Percentiles rank a stretch among this genome's conserved stretches.
Evolutionary conservation across 2,888 invertebrate species (phyloP).

Genomic region (Drosophila quinaria): DNA sequence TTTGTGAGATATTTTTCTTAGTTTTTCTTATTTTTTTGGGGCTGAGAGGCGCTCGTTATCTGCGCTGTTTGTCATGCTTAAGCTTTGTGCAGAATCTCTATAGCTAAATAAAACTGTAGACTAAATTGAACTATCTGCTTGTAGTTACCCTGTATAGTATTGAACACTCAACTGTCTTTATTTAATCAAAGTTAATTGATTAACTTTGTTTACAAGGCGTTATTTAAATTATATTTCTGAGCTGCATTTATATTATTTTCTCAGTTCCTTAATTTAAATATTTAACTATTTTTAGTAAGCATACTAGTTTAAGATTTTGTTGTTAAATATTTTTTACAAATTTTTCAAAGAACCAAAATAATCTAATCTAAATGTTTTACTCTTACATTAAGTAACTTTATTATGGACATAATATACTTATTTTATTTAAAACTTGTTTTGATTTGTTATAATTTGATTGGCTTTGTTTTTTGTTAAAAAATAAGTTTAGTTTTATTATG

Average conservation of each 20-base stretch:
- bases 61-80: slow-evolving; percentile 30
- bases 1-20: slow-evolving; percentile 1
- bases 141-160: slow-evolving; percentile 4
- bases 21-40: slow-evolving; percentile 1
- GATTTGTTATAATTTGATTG: not conserved
- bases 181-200: not conserved
- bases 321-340: too few species aligned
- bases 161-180: not conserved
- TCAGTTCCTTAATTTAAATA: not conserved
- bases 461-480: not conserved
- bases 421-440: too few species aligned
- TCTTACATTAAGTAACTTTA: too few species aligned
- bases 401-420: too few species aligned
- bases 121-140: not conserved
- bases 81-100: slow-evolving; percentile 24
- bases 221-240: too few species aligned
- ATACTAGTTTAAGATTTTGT: not conserved
- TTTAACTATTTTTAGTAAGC: too few species aligned
- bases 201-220: too few species aligned
- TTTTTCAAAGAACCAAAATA: too few species aligned
- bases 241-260: too few species aligned
- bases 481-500: not conserved
- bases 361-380: too few species aligned
- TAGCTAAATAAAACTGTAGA: not conserved
- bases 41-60: slow-evolving; percentile 23